Evolutionary conservation across 2,797 vertebrate genomes (phyloP).

Genomic region (Aldrovandia affinis): DNA sequence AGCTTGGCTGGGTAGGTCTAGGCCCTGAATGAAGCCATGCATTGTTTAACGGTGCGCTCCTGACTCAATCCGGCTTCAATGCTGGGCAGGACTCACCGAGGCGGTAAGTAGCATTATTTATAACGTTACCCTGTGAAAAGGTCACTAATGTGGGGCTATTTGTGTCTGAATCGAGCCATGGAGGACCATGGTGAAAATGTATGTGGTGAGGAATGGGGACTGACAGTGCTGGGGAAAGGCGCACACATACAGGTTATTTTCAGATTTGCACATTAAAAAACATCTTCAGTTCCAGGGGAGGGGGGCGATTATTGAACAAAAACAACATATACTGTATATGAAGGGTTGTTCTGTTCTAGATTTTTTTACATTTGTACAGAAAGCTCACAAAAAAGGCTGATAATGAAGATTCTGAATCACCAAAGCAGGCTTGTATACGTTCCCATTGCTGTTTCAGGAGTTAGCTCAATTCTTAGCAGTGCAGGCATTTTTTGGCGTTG

Average conservation of each 20-base stretch:
- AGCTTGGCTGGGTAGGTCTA: conserved; percentile 31
- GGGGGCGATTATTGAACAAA: conserved; percentile 46
- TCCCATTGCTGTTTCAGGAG: background rate
- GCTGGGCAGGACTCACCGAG: conserved; percentile 50
- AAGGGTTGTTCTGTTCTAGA: conserved; percentile 36
- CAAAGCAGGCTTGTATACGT: background rate
- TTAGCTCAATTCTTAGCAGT: background rate
- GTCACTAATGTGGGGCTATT: conserved; percentile 34
- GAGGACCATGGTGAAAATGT: conserved; percentile 3
- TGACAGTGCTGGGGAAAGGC: conserved; percentile 10
- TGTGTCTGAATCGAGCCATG: conserved; percentile 1
- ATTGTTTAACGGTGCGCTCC: conserved; percentile 33
- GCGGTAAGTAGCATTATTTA: conserved; percentile 36
- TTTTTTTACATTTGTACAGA: conserved; percentile 60
- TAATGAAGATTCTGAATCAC: background rate
- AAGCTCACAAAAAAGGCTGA: conserved; percentile 24
- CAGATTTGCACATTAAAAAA: conserved; percentile 39
- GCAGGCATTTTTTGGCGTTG: background rate
- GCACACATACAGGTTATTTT: conserved; percentile 45
- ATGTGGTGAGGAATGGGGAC: background rate
- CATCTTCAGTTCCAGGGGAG: conserved; percentile 53
- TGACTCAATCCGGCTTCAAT: conserved; percentile 39
- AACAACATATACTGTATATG: conserved; percentile 51
- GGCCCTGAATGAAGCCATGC: conserved; percentile 59
- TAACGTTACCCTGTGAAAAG: conserved; percentile 38